Evolutionary conservation across 2,797 vertebrate species (phyloP), one percentile per base, ranked within the genome.

Genomic region (Leucoraja ocellata): DNA sequence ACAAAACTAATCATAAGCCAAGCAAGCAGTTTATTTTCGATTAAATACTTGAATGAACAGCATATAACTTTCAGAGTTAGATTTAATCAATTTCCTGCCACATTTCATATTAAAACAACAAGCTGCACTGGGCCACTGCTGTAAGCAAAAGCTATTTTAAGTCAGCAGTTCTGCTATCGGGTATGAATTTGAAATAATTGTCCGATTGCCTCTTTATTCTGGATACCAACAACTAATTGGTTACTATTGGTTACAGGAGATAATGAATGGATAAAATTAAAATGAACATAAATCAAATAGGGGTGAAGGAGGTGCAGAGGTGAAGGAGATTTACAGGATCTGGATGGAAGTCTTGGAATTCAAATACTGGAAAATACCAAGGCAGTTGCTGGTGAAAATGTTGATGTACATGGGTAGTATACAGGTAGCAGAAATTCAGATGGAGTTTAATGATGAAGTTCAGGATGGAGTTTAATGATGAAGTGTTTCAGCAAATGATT

Each of bases 21-120:
- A 86, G 11, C n/a, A 78, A 58, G 10, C 18, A n/a, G 63, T 88
- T 88, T 88, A 88, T 88, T 88, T 88, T 68, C 68, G n/a, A 36
- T 36, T 16, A 88, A 68, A 88, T 88, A 88, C 63, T 18, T 36
- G n/a, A 88, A 68, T 88, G 9, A 68, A 36, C 16, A 68, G 61
- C 9, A 21, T 63, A 88, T 61, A 65, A n/a, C 16, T 88, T 88
- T 65, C 83, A 76, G 28, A 88, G 84, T 21, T 32, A 86, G 11
- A 63, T 86, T 86, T 13, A 14, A 32, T 63, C 28, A 32, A 86
- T 86, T 63, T 4, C 5, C 11, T 86, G 28, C 58, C 83, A 63
- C 83, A 63, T 65, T 88, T n/a, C 61, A 63, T 7, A 63, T 6
- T 68, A 65, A 86, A 88, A 88, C 28, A 88, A 65, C n/a, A 36